Conservation (phyloP, 1,140 invertebrate species). For the Pemphigus obesinymphae region DNA sequence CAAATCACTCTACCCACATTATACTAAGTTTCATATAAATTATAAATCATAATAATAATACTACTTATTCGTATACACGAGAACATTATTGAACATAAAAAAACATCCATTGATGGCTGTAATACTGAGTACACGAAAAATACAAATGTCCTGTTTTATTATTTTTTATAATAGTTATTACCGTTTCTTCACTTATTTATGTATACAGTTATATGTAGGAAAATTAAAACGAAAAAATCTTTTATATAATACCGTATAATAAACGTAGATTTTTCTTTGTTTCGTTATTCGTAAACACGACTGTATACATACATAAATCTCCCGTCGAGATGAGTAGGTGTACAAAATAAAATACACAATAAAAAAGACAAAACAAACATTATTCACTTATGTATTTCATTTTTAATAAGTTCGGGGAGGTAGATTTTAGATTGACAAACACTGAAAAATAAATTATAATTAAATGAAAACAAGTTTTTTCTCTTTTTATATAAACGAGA, state of each 20-base stretch:
- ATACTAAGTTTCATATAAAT: too few species aligned
- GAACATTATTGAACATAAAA: too few species aligned
- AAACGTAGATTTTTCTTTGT: background rate
- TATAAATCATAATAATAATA: too few species aligned
- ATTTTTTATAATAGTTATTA: too few species aligned
- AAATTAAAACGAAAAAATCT: background rate
- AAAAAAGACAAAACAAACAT: background rate
- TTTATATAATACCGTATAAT: background rate
- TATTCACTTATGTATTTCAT: background rate
- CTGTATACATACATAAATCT: background rate
- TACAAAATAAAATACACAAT: too few species aligned
- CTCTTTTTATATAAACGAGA: background rate
- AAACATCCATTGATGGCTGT: too few species aligned
- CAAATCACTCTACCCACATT: too few species aligned
- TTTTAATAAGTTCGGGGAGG: background rate
- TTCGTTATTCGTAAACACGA: background rate
- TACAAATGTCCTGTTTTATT: too few species aligned
- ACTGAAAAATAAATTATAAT: background rate
- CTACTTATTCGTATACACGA: too few species aligned
- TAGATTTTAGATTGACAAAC: constrained; percentile 10
- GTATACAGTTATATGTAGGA: too few species aligned
- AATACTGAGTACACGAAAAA: too few species aligned
- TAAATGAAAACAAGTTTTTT: background rate
- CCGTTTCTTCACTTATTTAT: too few species aligned
- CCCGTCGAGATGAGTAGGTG: background rate